A percentile compares a stretch with the other conserved stretches of the same genome.
Conservation (phyloP, 2,888 invertebrate species). For the Agrotis segetum region DNA sequence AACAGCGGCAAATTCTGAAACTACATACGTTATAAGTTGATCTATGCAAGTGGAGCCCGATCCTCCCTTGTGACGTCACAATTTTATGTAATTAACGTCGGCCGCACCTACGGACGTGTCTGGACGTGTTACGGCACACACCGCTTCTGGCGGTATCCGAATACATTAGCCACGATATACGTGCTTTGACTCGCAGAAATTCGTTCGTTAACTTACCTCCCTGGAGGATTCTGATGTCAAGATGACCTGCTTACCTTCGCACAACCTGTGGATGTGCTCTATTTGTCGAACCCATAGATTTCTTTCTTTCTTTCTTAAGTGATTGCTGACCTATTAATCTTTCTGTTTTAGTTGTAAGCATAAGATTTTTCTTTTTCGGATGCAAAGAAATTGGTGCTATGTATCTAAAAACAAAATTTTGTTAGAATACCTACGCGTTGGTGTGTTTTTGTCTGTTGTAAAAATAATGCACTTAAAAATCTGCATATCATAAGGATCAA, state of each 20-base stretch:
- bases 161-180: slow-evolving; percentile 81
- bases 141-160: slow-evolving; percentile 79
- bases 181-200: slow-evolving; percentile 78
- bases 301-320: slow-evolving; percentile 15
- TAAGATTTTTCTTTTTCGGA: background rate
- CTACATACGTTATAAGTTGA: slow-evolving; percentile 78
- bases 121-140: slow-evolving; percentile 69
- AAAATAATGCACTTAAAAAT: background rate
- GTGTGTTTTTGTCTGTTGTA: background rate
- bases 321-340: background rate
- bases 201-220: slow-evolving; percentile 76
- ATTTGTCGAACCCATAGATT: slow-evolving; percentile 19
- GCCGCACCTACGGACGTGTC: slow-evolving; percentile 65
- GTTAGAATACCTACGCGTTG: background rate
- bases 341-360: background rate
- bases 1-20: slow-evolving; percentile 74
- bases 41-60: slow-evolving; percentile 71
- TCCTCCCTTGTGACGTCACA: slow-evolving; percentile 82
- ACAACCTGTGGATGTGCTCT: slow-evolving; percentile 58
- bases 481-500: background rate
- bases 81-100: slow-evolving; percentile 86
- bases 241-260: slow-evolving; percentile 69
- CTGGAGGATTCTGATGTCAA: slow-evolving; percentile 70
- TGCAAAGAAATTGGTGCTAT: background rate
- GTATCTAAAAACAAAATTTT: background rate